These are phyloP conservation scores for Drosophila murphyi DNA, from an alignment of 1,140 invertebrate genomes.

Conservation along the genomic window DNA sequence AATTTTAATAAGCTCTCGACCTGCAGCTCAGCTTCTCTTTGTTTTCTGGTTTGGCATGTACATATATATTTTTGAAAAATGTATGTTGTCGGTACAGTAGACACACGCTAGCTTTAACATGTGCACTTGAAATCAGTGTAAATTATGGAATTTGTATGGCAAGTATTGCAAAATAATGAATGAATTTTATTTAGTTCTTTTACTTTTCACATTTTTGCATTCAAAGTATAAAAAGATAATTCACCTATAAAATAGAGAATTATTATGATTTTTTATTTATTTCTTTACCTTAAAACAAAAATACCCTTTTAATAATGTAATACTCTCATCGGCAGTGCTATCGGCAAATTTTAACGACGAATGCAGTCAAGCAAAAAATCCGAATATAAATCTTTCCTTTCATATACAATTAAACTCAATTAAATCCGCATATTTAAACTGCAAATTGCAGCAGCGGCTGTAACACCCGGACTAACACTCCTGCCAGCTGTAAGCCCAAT, in stretches of 20 bases:
- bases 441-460: conserved; percentile 60
- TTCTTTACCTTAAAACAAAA: neutral
- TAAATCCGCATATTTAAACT: conserved; percentile 77
- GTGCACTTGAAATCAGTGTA: neutral
- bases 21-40: conserved; percentile 28
- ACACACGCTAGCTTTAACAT: neutral
- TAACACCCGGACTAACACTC: conserved; percentile 44
- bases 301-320: neutral
- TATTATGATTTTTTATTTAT: no score
- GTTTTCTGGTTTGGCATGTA: conserved; percentile 17
- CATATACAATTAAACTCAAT: conserved; percentile 80
- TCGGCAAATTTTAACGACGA: conserved; percentile 20
- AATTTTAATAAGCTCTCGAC: conserved; percentile 80
- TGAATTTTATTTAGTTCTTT: no score
- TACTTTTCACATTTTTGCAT: no score
- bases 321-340: neutral
- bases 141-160: neutral
- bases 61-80: no score
- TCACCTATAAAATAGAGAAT: no score
- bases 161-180: no score
- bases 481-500: conserved; percentile 32
- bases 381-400: conserved; percentile 56
- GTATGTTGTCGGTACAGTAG: neutral
- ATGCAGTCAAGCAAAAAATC: conserved; percentile 34
- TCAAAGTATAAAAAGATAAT: no score